phyloP scores from a whole-genome alignment of 2,113 vertebrate genomes.

The Neopipo cinnamomea region DNA sequence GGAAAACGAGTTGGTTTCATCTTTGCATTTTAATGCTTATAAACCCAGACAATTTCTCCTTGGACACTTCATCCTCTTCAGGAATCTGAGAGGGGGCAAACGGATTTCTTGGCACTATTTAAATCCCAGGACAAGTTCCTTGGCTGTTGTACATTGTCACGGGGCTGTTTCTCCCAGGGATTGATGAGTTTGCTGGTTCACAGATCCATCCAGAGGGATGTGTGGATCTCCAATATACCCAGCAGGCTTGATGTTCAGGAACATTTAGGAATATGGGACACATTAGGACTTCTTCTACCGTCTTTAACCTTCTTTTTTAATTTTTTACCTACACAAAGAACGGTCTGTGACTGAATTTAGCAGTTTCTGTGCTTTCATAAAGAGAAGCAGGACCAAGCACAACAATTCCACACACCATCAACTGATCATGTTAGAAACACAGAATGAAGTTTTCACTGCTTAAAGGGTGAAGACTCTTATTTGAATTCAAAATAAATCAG shows the following conservation, averaged over 20 bases:
- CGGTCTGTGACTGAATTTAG: not conserved
- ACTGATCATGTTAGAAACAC: not conserved
- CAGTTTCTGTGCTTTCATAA: not conserved
- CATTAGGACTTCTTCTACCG: not conserved
- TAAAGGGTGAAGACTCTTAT: not conserved
- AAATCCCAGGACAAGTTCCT: not conserved
- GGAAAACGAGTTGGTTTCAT: not conserved
- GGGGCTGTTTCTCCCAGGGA: not conserved
- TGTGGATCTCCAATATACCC: rapidly evolving
- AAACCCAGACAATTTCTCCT: not conserved
- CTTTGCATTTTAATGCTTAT: not conserved
- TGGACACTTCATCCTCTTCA: not conserved
- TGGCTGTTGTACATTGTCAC: not conserved
- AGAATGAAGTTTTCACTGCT: not conserved
- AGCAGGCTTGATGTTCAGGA: rapidly evolving
- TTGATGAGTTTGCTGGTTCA: no score
- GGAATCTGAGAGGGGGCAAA: not conserved
- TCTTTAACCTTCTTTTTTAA: no score
- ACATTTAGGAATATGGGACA: not conserved
- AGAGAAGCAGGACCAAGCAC: no score
- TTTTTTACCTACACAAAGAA: not conserved
- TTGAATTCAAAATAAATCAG: constrained; percentile 40
- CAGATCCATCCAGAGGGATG: rapidly evolving
- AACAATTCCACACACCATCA: not conserved
- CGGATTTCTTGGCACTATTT: not conserved